phyloP scores from a whole-genome alignment of 2,888 invertebrate genomes.

The Prosapia bicincta region DNA sequence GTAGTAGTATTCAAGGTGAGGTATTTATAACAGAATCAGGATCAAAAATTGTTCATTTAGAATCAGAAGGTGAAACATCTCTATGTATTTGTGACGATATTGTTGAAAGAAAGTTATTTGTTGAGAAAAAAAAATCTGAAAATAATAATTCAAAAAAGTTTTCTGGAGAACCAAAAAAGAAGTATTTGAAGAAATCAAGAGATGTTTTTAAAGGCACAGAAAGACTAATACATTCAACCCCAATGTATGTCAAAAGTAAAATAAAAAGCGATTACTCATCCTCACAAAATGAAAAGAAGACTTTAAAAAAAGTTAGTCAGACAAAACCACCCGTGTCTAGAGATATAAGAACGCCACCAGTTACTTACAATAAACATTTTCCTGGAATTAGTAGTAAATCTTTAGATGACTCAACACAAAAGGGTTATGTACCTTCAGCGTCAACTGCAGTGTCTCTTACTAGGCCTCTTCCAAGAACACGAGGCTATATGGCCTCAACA shows the following conservation, averaged over 20 bases:
- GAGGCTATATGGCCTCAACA: slow-evolving; percentile 59
- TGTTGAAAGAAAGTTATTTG: neutral
- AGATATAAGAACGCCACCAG: neutral
- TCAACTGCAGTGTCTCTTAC: neutral
- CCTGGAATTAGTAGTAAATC: neutral
- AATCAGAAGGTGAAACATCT: slow-evolving; percentile 3
- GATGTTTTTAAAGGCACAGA: neutral
- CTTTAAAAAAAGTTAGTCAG: neutral
- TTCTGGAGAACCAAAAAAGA: slow-evolving; percentile 4
- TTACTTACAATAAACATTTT: neutral
- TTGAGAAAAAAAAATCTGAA: neutral
- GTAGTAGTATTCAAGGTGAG: neutral
- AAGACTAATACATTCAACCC: neutral
- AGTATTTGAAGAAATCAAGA: neutral
- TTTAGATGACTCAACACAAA: neutral
- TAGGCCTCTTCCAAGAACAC: slow-evolving; percentile 15
- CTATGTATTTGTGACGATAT: slow-evolving; percentile 14
- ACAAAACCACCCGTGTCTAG: neutral
- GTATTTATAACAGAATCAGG: slow-evolving; percentile 15
- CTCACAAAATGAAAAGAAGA: neutral
- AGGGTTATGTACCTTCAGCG: neutral
- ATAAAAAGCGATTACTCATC: slow-evolving; percentile 7
- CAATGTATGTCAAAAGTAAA: slow-evolving; percentile 20
- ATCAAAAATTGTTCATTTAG: slow-evolving; percentile 8
- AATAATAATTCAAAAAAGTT: neutral